phyloP scores from a whole-genome alignment of 2,797 vertebrate species.

The Atherinosoma microstoma region DNA sequence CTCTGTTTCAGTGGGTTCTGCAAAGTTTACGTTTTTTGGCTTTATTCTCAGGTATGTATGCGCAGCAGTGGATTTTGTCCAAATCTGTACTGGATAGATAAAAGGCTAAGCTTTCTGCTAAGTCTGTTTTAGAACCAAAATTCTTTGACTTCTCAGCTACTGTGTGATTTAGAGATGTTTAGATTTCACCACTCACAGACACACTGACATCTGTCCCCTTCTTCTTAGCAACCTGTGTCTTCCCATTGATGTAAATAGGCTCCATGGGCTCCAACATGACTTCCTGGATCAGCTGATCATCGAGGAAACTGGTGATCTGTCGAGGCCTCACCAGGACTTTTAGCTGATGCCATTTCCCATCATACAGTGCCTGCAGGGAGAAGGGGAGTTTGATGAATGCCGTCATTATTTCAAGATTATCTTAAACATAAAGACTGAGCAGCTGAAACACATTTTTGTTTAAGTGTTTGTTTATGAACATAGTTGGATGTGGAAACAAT shows the following conservation, averaged over 20 bases:
- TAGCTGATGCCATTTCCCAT: conserved; percentile 87
- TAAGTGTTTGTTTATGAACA: background rate
- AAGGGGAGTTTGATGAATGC: background rate
- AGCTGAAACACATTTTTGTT: conserved; percentile 11
- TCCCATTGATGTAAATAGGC: conserved; percentile 86
- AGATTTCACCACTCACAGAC: conserved; percentile 74
- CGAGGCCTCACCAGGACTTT: conserved; percentile 81
- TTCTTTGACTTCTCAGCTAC: background rate
- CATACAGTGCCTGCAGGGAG: conserved; percentile 78
- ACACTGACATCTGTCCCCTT: conserved; percentile 70
- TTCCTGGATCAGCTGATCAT: conserved; percentile 75
- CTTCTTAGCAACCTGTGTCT: conserved; percentile 84
- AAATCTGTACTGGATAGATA: no score
- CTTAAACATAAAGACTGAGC: conserved; percentile 3
- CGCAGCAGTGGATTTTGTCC: no score
- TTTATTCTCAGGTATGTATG: no score
- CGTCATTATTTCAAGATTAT: conserved; percentile 2
- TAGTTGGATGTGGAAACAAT: conserved; percentile 19
- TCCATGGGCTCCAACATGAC: conserved; percentile 68
- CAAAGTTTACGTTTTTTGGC: no score
- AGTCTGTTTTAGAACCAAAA: no score
- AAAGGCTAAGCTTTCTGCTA: no score
- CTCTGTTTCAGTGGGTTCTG: no score
- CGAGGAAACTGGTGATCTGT: conserved; percentile 77
- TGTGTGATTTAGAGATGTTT: background rate